Conservation (phyloP, 2,113 vertebrate species). For the Bothrops jararaca region DNA sequence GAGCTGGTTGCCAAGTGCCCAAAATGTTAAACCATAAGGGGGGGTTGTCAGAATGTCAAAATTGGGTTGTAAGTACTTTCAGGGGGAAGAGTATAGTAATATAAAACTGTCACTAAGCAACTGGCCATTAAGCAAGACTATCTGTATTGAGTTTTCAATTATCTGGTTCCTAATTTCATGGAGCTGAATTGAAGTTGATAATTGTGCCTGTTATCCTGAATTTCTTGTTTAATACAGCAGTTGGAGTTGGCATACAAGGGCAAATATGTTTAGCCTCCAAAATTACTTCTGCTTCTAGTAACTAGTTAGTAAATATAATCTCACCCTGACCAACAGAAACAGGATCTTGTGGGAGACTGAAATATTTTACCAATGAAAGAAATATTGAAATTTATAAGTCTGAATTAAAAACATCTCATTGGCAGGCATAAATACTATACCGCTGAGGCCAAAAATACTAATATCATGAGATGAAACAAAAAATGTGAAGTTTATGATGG, state of each 20-base stretch:
- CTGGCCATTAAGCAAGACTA: not conserved
- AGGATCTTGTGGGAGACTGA: not conserved
- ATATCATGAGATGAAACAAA: not conserved
- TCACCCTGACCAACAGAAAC: not conserved
- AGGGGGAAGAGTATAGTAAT: not conserved
- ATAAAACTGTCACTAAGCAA: not conserved
- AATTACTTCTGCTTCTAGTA: not conserved
- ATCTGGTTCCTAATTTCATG: not conserved
- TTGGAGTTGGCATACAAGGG: not conserved
- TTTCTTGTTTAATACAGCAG: not conserved
- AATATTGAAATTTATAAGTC: not conserved
- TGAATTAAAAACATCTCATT: not conserved
- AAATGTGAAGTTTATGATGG: not conserved
- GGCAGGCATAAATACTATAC: not conserved
- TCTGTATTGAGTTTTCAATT: not conserved
- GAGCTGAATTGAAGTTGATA: not conserved
- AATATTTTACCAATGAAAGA: not conserved
- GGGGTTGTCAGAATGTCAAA: not conserved
- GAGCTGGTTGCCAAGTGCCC: not conserved
- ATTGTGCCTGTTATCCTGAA: not conserved
- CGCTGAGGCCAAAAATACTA: too few relatives aligned
- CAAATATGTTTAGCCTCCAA: too few relatives aligned
- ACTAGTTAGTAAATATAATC: not conserved
- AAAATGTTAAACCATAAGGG: too few relatives aligned
- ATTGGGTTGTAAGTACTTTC: not conserved